Evolutionary conservation across 2,797 vertebrate genomes (phyloP), one percentile per base, ranked within the genome.

Genomic region (Lycodopsis pacificus): DNA sequence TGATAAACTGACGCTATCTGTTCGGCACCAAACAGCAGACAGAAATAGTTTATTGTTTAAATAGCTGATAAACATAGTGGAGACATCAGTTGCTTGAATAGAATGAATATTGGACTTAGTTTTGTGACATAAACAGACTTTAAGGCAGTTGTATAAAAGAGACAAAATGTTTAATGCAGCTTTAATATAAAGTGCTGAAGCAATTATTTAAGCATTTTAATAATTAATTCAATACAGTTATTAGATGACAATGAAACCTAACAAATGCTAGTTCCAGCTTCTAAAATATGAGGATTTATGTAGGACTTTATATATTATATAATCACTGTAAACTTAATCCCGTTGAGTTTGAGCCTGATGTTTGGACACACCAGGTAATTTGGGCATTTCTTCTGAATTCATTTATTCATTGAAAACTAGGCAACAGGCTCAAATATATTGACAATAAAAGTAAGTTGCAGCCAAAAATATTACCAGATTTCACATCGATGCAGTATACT

Each of bases 21-120:
- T 36, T 40, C 44, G 9, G 56, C 65, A 54, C 25, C 27, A 63
- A 61, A 63, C 20, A 36, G 27, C 36, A 54, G 65, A 42, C 57
- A 44, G 25, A 54, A 17, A 25, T 36, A 10, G 13, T 27, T 15
- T 13, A 63, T 8, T 1, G 19, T 17, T 2, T 51, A 51, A 51
- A 51, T 51, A 58, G 27, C 38, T 54, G 13, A 36, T 63, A 58
- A 62, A 63, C n/a, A 63, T n/a, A 72, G 1, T 6, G 0, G 6
- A 57, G 66, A 25, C 20, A 34, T 22, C 38, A 46, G 42, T 27
- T 51, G 42, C 6, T 44, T 42, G 11, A 19, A 44, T 58, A 22
- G 15, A n/a, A 11, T 36, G n/a, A 44, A 5, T 20, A 36, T 36
- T 38, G 15, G n/a, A 32, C 15, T 40, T 17, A 13, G 34, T 22